A percentile compares a stretch with the other conserved stretches of the same genome.
These are phyloP conservation scores for Smithornis capensis DNA, from an alignment of 2,113 vertebrate genomes.

Conservation along the genomic window DNA sequence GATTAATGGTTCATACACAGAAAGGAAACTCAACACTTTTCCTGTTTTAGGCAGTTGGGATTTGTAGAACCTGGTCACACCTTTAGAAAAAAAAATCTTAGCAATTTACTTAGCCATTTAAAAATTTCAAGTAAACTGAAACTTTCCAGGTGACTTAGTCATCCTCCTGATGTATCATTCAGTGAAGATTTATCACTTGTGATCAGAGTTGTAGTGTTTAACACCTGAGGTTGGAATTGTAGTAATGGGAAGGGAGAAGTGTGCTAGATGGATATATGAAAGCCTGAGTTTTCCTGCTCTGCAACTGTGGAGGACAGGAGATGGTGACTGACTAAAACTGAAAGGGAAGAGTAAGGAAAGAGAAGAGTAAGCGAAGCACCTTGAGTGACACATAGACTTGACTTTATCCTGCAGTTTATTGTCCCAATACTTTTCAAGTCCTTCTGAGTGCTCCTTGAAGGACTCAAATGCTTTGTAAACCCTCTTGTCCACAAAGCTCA, in stretches of 20 bases:
- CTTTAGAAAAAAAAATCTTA: not conserved
- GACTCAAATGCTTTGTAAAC: not conserved
- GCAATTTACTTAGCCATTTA: not conserved
- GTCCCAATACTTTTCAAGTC: not conserved
- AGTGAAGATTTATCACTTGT: not conserved
- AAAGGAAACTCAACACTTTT: conserved; percentile 39
- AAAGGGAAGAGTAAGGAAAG: not conserved
- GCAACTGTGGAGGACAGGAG: not conserved
- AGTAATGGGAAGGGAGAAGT: not conserved
- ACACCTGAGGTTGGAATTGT: not conserved
- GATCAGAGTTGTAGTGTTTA: not conserved
- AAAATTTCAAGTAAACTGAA: conserved; percentile 19
- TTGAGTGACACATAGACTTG: not conserved
- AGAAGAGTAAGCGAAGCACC: not conserved
- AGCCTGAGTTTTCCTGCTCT: not conserved
- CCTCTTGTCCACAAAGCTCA: not conserved
- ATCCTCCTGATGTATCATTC: not conserved
- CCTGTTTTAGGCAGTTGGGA: conserved; percentile 17
- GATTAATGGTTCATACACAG: conserved; percentile 11
- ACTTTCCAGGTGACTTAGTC: not conserved
- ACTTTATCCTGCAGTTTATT: not conserved
- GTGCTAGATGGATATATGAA: not conserved
- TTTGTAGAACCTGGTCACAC: conserved; percentile 14
- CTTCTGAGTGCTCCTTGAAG: not conserved
- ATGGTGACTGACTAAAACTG: not conserved